Evolutionary conservation across 2,888 invertebrate genomes (phyloP), one percentile per base, ranked within the genome.

Genomic region (Sthenelais limicola): DNA sequence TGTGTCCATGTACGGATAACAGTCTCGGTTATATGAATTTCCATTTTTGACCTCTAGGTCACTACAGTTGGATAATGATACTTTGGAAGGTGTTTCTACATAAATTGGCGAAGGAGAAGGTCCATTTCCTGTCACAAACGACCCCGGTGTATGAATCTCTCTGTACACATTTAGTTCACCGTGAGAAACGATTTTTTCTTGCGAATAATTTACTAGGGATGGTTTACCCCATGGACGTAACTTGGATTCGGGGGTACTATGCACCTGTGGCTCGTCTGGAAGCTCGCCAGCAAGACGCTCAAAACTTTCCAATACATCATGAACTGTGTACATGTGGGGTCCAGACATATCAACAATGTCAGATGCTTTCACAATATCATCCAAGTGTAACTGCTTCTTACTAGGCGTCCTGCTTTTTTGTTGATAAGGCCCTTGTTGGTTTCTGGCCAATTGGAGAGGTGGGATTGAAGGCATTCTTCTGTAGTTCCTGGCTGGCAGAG

Each of bases 281-380:
- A 70, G 28, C n/a, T 70, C 38, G 2, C 54, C 70, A 54, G 70
- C 70, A 9, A 70, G 51, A 1, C 52, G 30, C 30, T 70, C 54
- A 24, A 70, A 38, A 43, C 56, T 70, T 26, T 70, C 38, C 15
- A 70, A 28, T 1, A 70, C 70, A 38, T 70, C 70, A 26, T 54
- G 54, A 15, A 70, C 70, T 5, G 70, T 70, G 54, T 70, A 70
- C 43, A 52, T 54, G 43, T 70, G 70, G 54, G 54, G 38, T 3
- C 52, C 52, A 56, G 38, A 30, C 70, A 52, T 70, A 35, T 70
- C 70, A 33, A 30, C 54, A 15, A 70, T 70, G 54, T 70, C 70
- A 26, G 54, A 54, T 24, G 49, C 35, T 30, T 70, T 70, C 28
- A 70, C 70, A 18, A 70, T 70, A 32, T 70, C 70, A 47, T 70